Conservation (phyloP, 2,113 vertebrate species). For the Meles meles region DNA sequence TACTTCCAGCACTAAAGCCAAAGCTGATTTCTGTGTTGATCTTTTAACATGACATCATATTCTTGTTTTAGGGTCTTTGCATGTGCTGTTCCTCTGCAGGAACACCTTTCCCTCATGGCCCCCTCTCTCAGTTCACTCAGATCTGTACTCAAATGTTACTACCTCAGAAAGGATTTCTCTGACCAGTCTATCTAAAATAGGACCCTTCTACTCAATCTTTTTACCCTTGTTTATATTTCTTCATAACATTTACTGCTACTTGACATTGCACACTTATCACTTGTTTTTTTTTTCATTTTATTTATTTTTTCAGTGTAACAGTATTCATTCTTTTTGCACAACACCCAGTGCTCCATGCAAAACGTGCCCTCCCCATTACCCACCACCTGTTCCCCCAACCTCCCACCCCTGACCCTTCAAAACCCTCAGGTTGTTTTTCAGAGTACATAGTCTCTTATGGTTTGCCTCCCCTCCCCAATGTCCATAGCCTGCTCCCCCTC, state of each 20-base stretch:
- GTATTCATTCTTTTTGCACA: too few species aligned
- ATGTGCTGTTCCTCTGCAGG: neutral
- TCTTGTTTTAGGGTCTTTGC: neutral
- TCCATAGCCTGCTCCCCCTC: too few species aligned
- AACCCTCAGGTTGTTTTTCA: too few species aligned
- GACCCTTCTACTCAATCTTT: neutral
- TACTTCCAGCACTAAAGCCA: neutral
- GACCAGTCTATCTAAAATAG: neutral
- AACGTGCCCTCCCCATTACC: too few species aligned
- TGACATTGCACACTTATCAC: conserved; percentile 1
- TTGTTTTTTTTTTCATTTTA: too few species aligned
- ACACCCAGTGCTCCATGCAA: too few species aligned
- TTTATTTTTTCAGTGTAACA: too few species aligned
- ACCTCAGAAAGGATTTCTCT: neutral
- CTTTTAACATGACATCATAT: neutral
- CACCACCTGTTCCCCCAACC: too few species aligned
- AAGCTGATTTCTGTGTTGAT: neutral
- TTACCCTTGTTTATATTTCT: neutral
- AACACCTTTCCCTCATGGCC: neutral
- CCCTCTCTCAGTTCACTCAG: neutral
- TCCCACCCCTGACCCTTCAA: too few species aligned
- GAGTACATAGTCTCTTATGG: too few species aligned
- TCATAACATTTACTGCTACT: neutral
- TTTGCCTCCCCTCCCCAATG: too few species aligned
- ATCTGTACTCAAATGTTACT: neutral